A percentile compares a stretch with the other conserved stretches of the same genome.
These are phyloP conservation scores for Fistularia tabacaria DNA, from an alignment of 2,797 vertebrate species.

Conservation along the genomic window DNA sequence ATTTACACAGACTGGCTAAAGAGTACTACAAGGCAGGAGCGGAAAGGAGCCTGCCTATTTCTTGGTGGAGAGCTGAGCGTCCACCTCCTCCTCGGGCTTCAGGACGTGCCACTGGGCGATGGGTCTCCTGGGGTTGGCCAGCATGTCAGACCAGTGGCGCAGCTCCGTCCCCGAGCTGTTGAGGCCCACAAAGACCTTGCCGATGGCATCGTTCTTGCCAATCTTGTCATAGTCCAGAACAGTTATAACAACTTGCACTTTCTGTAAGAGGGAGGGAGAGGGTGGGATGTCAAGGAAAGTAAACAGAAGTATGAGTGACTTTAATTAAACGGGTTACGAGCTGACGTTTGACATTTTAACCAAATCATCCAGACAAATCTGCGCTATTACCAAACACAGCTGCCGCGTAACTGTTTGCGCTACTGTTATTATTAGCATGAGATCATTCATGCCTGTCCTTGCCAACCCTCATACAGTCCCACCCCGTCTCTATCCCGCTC, in stretches of 20 bases:
- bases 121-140: slow-evolving; percentile 98
- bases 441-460: too few relatives aligned
- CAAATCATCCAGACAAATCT: too few relatives aligned
- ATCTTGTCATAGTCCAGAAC: slow-evolving; percentile 99
- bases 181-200: slow-evolving; percentile 98
- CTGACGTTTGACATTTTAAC: too few relatives aligned
- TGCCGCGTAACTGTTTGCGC: too few relatives aligned
- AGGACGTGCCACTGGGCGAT: slow-evolving; percentile 99
- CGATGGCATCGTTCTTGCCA: slow-evolving; percentile 99
- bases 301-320: too few relatives aligned
- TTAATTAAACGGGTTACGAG: too few relatives aligned
- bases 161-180: slow-evolving; percentile 97
- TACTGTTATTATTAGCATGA: too few relatives aligned
- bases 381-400: too few relatives aligned
- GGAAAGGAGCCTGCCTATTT: slow-evolving; percentile 88
- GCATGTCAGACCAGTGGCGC: slow-evolving; percentile 99
- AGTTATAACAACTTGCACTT: slow-evolving; percentile 99
- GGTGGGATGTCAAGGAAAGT: too few relatives aligned
- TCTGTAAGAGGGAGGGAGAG: slow-evolving; percentile 70
- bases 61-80: slow-evolving; percentile 93
- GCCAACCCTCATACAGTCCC: too few relatives aligned
- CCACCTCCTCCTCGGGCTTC: slow-evolving; percentile 96
- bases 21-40: slow-evolving; percentile 91
- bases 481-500: too few relatives aligned
- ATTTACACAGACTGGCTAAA: slow-evolving; percentile 99